Evolutionary conservation across 2,888 invertebrate species (phyloP), one percentile per base, ranked within the genome.

Genomic region (Synergus japonicus): DNA sequence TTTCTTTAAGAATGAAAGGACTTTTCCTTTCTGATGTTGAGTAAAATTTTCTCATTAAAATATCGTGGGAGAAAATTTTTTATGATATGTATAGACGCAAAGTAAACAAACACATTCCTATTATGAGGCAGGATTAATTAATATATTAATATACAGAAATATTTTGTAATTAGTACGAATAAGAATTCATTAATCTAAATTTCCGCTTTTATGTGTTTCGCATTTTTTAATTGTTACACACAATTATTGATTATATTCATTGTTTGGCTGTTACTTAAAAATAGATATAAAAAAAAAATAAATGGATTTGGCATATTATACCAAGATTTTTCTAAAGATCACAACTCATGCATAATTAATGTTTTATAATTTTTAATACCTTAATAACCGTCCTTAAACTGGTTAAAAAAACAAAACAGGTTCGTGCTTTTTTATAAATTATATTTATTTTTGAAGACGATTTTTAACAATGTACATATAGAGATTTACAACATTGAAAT

Each of bases 371-470:
- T 58, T 58, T 18, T 1, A 58, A 58, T 18, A 49, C 12, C 4
- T 49, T 49, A 49, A 49, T 15, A 49, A 49, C 64, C 64, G 64
- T 37, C 64, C 64, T 4, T 64, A 54, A 54, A 54, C 15, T 54
- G 2, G 15, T 64, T 8, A 13, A 37, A 64, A 15, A 41, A 65
- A 37, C 37, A 4, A 37, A 37, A 37, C 37, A 37, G 5, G 37
- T 37, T 37, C 37, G 37, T 37, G 37, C 37, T 73, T 73, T 73
- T 54, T 73, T 73, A 73, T 29, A 73, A 73, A 73, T 73, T 73
- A 73, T 73, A 73, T 73, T 54, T 73, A 73, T 73, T 66, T 54
- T 73, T 49, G 37, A 73, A 73, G 73, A 73, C 12, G 73, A 73
- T 22, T 54, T 73, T 73, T 73, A 73, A 73, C 73, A 54, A 73